Conservation (phyloP, 2,113 vertebrate species). For the Paramormyrops kingsleyae region DNA sequence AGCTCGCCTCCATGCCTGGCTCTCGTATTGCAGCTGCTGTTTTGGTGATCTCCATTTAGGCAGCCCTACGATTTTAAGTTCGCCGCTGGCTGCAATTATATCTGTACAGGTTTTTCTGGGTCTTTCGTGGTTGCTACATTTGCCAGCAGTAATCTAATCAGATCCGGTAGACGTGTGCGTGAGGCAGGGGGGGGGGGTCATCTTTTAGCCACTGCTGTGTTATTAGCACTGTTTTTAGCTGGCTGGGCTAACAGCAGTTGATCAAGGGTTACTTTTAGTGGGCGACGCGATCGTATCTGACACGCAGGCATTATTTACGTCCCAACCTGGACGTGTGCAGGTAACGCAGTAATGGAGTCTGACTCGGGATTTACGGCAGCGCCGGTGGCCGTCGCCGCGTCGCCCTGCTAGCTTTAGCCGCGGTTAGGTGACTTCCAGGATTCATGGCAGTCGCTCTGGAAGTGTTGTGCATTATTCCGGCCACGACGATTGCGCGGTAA, state of each 20-base stretch:
- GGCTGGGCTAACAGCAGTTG: neutral
- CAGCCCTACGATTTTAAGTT: neutral
- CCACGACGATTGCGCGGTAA: neutral
- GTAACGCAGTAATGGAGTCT: neutral
- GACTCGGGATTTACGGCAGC: neutral
- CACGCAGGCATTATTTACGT: neutral
- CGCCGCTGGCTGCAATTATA: neutral
- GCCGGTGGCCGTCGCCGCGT: neutral
- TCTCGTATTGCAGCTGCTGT: neutral
- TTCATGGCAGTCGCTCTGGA: neutral
- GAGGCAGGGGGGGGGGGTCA: slow-evolving; percentile 8
- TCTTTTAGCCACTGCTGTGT: neutral
- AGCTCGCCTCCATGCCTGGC: neutral
- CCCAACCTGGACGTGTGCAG: neutral
- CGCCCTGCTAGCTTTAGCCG: neutral
- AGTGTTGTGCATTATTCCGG: neutral
- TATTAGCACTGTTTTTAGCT: slow-evolving; percentile 4
- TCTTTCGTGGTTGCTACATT: neutral
- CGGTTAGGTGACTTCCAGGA: neutral
- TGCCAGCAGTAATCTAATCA: neutral
- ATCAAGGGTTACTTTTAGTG: neutral
- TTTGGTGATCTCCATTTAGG: neutral
- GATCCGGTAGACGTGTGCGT: neutral
- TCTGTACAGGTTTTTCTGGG: neutral
- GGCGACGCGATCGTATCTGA: neutral